Percentiles rank a stretch among this genome's conserved stretches.
Evolutionary conservation across 1,140 invertebrate species (phyloP).

Genomic region (Sycophaga agraensis): DNA sequence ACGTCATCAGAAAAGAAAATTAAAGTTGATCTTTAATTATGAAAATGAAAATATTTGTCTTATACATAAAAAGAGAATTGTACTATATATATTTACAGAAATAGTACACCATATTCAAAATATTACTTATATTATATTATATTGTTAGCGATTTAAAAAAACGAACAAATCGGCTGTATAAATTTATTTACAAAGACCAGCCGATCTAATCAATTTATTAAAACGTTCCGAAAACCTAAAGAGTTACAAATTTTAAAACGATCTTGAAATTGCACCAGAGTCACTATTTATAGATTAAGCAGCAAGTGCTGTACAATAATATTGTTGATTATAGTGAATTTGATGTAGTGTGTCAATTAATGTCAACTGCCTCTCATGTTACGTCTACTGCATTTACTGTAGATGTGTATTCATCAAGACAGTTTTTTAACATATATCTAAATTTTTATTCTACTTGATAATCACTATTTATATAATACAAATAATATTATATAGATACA

Average conservation of each 20-base stretch:
- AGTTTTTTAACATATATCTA: too few relatives aligned
- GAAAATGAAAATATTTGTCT: slow-evolving; percentile 7
- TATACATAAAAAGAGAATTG: not conserved
- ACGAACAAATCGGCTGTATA: not conserved
- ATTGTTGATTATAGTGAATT: too few relatives aligned
- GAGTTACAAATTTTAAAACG: not conserved
- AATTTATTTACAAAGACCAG: not conserved
- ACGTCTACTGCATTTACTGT: too few relatives aligned
- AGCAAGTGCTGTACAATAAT: slow-evolving; percentile 38
- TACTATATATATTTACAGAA: slow-evolving; percentile 2
- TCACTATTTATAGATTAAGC: not conserved
- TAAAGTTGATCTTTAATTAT: slow-evolving; percentile 24
- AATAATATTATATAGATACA: too few relatives aligned
- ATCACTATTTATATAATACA: too few relatives aligned
- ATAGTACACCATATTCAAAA: not conserved
- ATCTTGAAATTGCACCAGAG: not conserved
- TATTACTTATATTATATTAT: not conserved
- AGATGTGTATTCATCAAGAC: too few relatives aligned
- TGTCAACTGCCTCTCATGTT: slow-evolving; percentile 8
- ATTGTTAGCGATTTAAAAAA: not conserved
- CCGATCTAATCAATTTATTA: not conserved
- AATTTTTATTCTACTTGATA: too few relatives aligned
- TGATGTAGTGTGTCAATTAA: not conserved
- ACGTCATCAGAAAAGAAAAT: slow-evolving; percentile 5
- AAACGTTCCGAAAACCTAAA: not conserved